Conservation (phyloP, 1,140 invertebrate genomes). For the Drosophila persimilis region DNA sequence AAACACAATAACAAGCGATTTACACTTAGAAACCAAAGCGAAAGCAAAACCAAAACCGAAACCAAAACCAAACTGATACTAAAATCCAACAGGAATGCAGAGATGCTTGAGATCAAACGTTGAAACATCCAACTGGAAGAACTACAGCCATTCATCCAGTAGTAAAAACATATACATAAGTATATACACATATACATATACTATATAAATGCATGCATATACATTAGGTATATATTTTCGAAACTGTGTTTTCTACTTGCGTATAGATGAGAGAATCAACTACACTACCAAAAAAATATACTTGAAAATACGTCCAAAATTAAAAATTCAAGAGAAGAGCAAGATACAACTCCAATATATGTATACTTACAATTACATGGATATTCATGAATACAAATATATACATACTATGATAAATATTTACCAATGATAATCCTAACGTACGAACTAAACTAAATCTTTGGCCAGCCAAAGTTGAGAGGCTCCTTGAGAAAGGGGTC, state of each 20-base stretch:
- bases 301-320: conserved; percentile 80
- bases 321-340: conserved; percentile 66
- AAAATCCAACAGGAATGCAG: conserved; percentile 29
- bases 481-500: conserved; percentile 10
- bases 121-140: conserved; percentile 50
- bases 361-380: conserved; percentile 69
- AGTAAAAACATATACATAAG: conserved; percentile 43
- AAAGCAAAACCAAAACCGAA: conserved; percentile 16
- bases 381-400: conserved; percentile 61
- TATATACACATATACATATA: conserved; percentile 58
- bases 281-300: conserved; percentile 47
- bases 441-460: conserved; percentile 35
- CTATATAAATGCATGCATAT: conserved; percentile 58
- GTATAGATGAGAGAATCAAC: conserved; percentile 52
- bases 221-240: conserved; percentile 80
- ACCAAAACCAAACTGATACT: background rate
- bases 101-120: conserved; percentile 17
- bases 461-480: conserved; percentile 28
- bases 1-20: conserved; percentile 63
- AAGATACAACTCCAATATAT: conserved; percentile 71
- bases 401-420: conserved; percentile 32
- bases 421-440: conserved; percentile 57
- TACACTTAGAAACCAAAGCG: conserved; percentile 60
- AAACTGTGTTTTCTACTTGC: conserved; percentile 79
- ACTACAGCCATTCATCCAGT: conserved; percentile 65